Conservation (phyloP, 2,797 vertebrate genomes). For the Passerculus sandwichensis region DNA sequence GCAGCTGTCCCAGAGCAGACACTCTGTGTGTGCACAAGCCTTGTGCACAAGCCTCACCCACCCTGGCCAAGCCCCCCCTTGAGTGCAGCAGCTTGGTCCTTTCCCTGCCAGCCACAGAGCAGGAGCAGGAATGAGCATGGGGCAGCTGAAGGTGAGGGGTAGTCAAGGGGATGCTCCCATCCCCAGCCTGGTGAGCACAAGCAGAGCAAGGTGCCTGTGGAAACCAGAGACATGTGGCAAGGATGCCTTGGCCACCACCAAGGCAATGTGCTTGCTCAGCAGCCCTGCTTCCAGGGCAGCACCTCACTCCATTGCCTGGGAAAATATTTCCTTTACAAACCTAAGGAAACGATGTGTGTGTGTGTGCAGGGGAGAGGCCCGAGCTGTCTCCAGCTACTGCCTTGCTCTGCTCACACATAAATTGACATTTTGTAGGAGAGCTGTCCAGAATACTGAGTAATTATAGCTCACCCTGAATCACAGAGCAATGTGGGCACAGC, state of each 20-base stretch:
- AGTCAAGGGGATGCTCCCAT: rapidly evolving
- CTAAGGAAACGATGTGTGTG: neutral
- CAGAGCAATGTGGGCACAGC: neutral
- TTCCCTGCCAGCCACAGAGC: neutral
- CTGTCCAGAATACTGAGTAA: conserved; percentile 33
- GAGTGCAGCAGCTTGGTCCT: neutral
- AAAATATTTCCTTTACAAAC: neutral
- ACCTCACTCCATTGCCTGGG: rapidly evolving
- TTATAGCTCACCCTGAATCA: neutral
- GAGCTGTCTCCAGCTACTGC: rapidly evolving
- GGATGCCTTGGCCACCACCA: neutral
- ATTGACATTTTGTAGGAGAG: neutral
- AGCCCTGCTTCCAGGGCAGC: neutral
- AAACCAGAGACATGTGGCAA: neutral
- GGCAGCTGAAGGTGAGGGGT: neutral
- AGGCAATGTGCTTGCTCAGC: rapidly evolving
- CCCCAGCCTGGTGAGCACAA: neutral
- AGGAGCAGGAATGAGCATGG: rapidly evolving
- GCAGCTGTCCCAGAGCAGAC: neutral
- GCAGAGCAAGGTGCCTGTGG: rapidly evolving
- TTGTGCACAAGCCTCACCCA: neutral
- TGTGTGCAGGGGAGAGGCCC: neutral
- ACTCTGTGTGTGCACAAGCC: neutral
- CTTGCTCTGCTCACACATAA: neutral
- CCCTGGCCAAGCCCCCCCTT: neutral